Evolutionary conservation across 2,888 invertebrate species (phyloP), one percentile per base, ranked within the genome.

Genomic region (Schrankia costaestrigalis): DNA sequence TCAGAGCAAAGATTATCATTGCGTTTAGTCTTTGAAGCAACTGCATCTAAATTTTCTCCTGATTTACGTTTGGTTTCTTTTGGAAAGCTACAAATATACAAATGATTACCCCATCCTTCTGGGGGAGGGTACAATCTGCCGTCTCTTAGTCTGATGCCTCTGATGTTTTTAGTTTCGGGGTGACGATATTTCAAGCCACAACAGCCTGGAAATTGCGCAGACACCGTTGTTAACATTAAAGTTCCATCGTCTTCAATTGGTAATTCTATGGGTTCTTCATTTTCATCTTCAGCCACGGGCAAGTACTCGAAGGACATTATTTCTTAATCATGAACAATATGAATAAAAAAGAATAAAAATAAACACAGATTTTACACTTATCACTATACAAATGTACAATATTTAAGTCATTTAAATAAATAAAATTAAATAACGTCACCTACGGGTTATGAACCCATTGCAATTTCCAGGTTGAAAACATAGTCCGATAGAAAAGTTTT

Each of bases 101-200:
- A 89, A 62, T 88, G 83, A 65, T 87, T 83, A 34, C 96, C 95
- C 99, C 99, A 99, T 63, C 96, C 97, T 71, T 91, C 91, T 43
- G 89, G 87, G 38, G 98, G 98, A 47, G 98, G 94, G 89, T 96
- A 96, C 50, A 98, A 91, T 68, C 95, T 91, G 51, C 96, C 97
- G 66, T 98, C 98, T 75, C 94, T 95, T 66, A 98, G 90, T 58
- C 98, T 91, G 46, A 97, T 95, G 40, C 97, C 97, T 52, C 98
- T 91, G 76, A 95, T 94, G 26, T 95, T 93, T 74, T 95, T 94
- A 9, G 95, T 95, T 63, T 97, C 97, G 14, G 97, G 95, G 79
- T 97, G 97, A 59, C 97, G 93, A 89, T 97, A 99, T 89, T 98
- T 99, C 41, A 99, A 90, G 21, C 99, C 99, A 79, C 97, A 97